A percentile compares a stretch with the other conserved stretches of the same genome.
Evolutionary conservation across 2,888 invertebrate species (phyloP).

Genomic region (Penaeus monodon): DNA sequence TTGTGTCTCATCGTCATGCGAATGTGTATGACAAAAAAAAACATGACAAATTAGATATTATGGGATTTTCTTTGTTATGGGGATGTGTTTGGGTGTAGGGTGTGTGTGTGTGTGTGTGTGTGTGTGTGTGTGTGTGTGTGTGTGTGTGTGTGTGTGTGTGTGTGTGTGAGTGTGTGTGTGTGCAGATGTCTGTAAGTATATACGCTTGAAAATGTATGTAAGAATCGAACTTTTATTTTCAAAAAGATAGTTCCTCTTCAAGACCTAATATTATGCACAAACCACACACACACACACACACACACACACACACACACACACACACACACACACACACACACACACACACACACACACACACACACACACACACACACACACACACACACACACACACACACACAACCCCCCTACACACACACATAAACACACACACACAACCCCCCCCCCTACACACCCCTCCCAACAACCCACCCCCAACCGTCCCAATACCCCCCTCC

Average conservation of each 20-base stretch:
- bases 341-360: neutral
- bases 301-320: neutral
- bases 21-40: no score
- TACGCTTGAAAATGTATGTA: neutral
- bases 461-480: neutral
- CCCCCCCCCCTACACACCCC: neutral
- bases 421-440: neutral
- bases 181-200: neutral
- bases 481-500: neutral
- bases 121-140: neutral
- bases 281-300: neutral
- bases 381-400: conserved; percentile 1
- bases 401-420: neutral
- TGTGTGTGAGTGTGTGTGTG: neutral
- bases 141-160: neutral
- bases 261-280: neutral
- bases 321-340: neutral
- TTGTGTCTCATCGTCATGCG: no score
- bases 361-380: neutral
- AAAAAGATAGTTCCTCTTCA: neutral
- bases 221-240: neutral
- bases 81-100: neutral
- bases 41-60: no score
- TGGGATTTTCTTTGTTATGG: no score
- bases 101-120: neutral